Percentiles rank a stretch among this genome's conserved stretches.
Evolutionary conservation across 2,797 vertebrate species (phyloP).

Genomic region (Mycteria americana): DNA sequence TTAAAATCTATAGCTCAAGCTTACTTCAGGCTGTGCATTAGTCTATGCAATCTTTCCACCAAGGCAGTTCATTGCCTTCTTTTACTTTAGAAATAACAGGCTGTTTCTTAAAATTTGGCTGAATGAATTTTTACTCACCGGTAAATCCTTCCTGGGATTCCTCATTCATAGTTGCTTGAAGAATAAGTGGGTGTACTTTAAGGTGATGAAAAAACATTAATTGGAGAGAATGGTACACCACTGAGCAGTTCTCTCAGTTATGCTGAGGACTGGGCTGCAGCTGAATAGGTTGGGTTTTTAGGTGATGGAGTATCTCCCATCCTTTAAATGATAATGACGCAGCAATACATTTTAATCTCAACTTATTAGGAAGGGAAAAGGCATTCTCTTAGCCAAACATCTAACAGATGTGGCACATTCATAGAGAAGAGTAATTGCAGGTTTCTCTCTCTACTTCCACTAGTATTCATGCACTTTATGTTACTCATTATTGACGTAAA

Average conservation of each 20-base stretch:
- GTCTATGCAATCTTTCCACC: not conserved
- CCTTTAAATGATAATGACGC: not conserved
- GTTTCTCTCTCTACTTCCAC: not conserved
- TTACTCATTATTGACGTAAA: not conserved
- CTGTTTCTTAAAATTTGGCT: not conserved
- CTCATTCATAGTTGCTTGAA: not conserved
- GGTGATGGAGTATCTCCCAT: not conserved
- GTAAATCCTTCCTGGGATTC: not conserved
- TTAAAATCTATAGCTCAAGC: not conserved
- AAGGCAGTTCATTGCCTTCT: not conserved
- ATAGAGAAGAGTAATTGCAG: not conserved
- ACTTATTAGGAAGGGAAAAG: not conserved
- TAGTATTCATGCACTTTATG: not conserved
- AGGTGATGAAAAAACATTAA: not conserved
- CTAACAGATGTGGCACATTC: not conserved
- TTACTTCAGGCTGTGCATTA: not conserved
- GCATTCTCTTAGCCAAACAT: not conserved
- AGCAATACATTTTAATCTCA: not conserved
- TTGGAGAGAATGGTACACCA: fast-evolving
- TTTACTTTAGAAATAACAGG: not conserved
- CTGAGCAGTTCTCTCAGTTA: not conserved
- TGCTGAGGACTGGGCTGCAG: not conserved
- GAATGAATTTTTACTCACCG: not conserved
- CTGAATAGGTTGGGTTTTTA: not conserved
- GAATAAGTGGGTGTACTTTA: not conserved